Conservation (phyloP, 2,888 invertebrate genomes). For the Aelia acuminata region DNA sequence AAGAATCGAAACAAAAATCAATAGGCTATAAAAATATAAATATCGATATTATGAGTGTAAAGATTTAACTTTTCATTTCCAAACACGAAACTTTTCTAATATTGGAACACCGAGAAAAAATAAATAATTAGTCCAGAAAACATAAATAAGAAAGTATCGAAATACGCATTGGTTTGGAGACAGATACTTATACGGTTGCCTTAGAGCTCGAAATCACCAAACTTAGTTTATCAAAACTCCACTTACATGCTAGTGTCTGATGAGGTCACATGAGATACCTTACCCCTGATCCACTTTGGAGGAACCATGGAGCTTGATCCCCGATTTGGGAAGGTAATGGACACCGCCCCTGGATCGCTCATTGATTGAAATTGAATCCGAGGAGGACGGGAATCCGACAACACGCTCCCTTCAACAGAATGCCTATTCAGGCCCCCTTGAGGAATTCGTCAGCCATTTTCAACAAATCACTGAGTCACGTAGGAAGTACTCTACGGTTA, state of each 20-base stretch:
- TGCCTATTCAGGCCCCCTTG: constrained; percentile 9
- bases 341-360: constrained; percentile 13
- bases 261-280: not conserved
- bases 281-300: not conserved
- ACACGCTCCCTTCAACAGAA: constrained; percentile 16
- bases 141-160: too few species aligned
- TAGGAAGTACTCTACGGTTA: not conserved
- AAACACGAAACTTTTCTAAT: too few species aligned
- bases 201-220: not conserved
- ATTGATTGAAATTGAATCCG: constrained; percentile 33
- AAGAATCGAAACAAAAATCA: too few species aligned
- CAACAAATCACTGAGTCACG: constrained; percentile 6
- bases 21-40: too few species aligned
- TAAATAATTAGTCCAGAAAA: too few species aligned
- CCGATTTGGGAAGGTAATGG: not conserved
- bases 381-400: not conserved
- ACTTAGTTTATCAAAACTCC: not conserved
- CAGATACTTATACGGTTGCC: too few species aligned
- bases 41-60: too few species aligned
- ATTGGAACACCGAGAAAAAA: too few species aligned
- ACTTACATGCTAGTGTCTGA: not conserved
- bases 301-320: not conserved
- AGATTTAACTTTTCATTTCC: too few species aligned
- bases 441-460: constrained; percentile 9
- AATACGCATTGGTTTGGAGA: too few species aligned